These are phyloP conservation scores for Eretmochelys imbricata DNA, from an alignment of 2,113 vertebrate species.

Conservation along the genomic window DNA sequence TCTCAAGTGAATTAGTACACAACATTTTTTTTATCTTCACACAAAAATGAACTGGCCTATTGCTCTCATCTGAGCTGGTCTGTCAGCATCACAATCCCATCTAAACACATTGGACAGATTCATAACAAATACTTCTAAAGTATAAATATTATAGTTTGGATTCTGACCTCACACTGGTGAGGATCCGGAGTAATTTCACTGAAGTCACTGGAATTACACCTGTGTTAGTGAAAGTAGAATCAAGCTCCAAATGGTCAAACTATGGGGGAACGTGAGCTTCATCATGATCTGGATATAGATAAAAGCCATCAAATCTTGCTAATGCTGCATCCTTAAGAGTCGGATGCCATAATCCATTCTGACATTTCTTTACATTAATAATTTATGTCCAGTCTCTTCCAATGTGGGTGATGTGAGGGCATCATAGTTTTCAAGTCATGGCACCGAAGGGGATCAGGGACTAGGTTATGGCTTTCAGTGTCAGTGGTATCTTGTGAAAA, in stretches of 20 bases:
- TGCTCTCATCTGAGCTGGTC: too few species aligned
- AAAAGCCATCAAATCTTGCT: not conserved
- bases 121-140: not conserved
- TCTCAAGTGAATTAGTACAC: too few species aligned
- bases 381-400: not conserved
- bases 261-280: not conserved
- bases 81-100: not conserved
- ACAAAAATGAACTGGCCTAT: too few species aligned
- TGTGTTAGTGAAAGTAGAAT: not conserved
- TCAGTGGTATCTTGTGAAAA: not conserved
- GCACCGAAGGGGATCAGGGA: not conserved
- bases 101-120: not conserved
- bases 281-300: not conserved
- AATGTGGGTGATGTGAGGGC: not conserved
- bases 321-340: not conserved
- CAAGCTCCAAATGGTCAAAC: not conserved
- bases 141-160: not conserved
- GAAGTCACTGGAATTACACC: not conserved
- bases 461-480: not conserved
- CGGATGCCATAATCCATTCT: not conserved
- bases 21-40: too few species aligned
- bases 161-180: not conserved
- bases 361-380: not conserved
- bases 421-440: not conserved
- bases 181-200: not conserved